These are phyloP conservation scores for Apolygus lucorum DNA, from an alignment of 1,140 invertebrate genomes.

Conservation along the genomic window DNA sequence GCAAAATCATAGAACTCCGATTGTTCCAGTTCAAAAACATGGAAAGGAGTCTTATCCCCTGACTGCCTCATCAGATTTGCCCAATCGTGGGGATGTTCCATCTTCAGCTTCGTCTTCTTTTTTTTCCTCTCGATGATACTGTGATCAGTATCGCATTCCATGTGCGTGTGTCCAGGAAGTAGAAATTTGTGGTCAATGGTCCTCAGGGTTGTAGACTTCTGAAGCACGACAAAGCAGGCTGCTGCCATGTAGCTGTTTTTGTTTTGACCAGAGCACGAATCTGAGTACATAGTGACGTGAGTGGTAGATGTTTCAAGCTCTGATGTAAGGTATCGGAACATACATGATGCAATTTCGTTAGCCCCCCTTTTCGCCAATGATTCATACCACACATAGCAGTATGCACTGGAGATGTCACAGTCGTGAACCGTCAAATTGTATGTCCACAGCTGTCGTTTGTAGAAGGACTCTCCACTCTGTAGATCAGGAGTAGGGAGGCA, in stretches of 20 bases:
- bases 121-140: too few relatives aligned
- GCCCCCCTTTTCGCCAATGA: neutral
- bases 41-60: too few relatives aligned
- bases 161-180: too few relatives aligned
- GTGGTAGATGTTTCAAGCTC: neutral
- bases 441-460: slow-evolving; percentile 30
- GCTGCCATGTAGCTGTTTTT: neutral
- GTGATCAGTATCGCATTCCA: too few relatives aligned
- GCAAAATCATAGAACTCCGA: too few relatives aligned
- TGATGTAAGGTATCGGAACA: neutral
- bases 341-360: neutral
- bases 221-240: too few relatives aligned
- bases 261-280: neutral
- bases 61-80: too few relatives aligned
- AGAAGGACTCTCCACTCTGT: slow-evolving; percentile 25
- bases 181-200: too few relatives aligned
- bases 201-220: too few relatives aligned
- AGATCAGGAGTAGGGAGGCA: slow-evolving; percentile 27
- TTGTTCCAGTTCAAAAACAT: too few relatives aligned
- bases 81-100: too few relatives aligned
- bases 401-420: neutral
- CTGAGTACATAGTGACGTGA: neutral
- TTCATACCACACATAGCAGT: neutral
- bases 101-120: too few relatives aligned
- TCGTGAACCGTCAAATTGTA: slow-evolving; percentile 32